Conservation (phyloP, 2,113 vertebrate genomes). For the Serilophus lunatus region DNA sequence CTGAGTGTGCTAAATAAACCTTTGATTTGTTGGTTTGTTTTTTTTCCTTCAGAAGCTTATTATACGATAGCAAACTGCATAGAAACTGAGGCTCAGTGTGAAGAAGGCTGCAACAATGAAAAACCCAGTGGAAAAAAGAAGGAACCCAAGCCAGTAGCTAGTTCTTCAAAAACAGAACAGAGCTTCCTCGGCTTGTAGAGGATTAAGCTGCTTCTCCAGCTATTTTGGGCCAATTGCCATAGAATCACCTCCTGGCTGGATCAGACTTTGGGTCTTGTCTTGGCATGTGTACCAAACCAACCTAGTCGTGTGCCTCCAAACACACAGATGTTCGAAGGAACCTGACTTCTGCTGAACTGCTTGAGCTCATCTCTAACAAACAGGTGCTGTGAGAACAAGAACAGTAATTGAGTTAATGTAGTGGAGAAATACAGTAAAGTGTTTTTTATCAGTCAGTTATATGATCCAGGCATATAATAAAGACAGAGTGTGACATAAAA, state of each 20-base stretch:
- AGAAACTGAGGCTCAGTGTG: not conserved
- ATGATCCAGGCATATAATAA: slow-evolving; percentile 58
- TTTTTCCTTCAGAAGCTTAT: not conserved
- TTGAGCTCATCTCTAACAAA: slow-evolving; percentile 61
- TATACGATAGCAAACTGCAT: not conserved
- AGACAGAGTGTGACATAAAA: slow-evolving; percentile 54
- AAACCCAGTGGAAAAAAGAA: not conserved
- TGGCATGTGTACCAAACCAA: not conserved
- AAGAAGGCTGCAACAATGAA: not conserved
- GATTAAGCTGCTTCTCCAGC: not conserved
- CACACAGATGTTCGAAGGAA: slow-evolving; percentile 53
- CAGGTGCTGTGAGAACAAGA: slow-evolving; percentile 64
- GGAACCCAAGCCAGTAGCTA: not conserved
- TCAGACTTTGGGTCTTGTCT: slow-evolving; percentile 9
- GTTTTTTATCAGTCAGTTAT: slow-evolving; percentile 66
- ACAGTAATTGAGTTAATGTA: slow-evolving; percentile 69
- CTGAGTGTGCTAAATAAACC: not conserved
- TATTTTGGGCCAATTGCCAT: slow-evolving; percentile 38
- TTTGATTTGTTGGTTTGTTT: not conserved
- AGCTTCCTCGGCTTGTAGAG: not conserved
- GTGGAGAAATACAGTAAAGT: slow-evolving; percentile 66
- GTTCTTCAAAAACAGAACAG: not conserved
- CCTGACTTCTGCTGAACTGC: slow-evolving; percentile 42
- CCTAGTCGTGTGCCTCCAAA: not conserved
- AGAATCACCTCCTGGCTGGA: slow-evolving; percentile 27